Evolutionary conservation across 2,888 invertebrate genomes (phyloP), one percentile per base, ranked within the genome.

Genomic region (Cyaniris semiargus): DNA sequence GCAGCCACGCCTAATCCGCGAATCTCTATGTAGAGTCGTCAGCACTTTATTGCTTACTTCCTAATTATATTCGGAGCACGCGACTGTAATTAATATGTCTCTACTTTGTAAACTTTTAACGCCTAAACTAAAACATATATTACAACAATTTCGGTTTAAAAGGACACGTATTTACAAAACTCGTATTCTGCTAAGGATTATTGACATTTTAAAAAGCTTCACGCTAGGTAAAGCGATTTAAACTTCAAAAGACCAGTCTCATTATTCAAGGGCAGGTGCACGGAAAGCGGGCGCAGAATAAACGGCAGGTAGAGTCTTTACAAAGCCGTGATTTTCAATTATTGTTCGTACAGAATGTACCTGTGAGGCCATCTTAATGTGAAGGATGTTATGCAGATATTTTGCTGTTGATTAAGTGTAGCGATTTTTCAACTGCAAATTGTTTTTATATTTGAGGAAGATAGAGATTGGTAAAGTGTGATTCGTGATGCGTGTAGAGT

Each of bases 251-350:
- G 79, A 79, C 77, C 60, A 79, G 77, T 80, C 79, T 78, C 74
- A 78, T 76, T 78, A 78, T 76, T 77, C 78, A 79, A 78, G 78
- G 83, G 88, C 91, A 91, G 91, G 91, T 91, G 91, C 88, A 87
- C 83, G 82, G 85, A 86, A 86, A 84, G 85, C 80, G 81, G 82
- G 80, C 83, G 81, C 80, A 81, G 82, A 34, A 34, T 70, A 34
- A n/a, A 38, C 34, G 18, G 71, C 71, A 71, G 71, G 71, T 71
- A 71, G 71, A 71, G n/a, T 31, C 58, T 21, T 58, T 21, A n/a
- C n/a, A 27, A 66, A 21, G 1, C 6, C 27, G 27, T 6, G 66
- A 31, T 27, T 66, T 66, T 66, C 15, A 27, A 31, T 27, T 31
- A 27, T 66, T 66, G 66, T 66, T 66, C 27, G 66, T 21, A 15